Percentiles rank a stretch among this genome's conserved stretches.
Evolutionary conservation across 2,888 invertebrate genomes (phyloP).

Genomic region (Dendrolimus pini): DNA sequence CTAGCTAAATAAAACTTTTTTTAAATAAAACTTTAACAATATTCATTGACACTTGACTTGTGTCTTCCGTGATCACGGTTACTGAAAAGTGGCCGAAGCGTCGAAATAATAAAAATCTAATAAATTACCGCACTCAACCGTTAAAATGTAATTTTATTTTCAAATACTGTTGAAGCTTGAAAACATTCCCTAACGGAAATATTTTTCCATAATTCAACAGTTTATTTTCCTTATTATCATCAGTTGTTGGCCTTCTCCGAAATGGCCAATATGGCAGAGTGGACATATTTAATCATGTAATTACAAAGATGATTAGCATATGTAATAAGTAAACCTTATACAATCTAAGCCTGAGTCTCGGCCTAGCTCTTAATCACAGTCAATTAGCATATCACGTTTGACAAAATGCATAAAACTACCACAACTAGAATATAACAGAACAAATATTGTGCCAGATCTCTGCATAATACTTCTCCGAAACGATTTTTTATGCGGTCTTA

Average conservation of each 20-base stretch:
- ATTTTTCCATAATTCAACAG: too few relatives aligned
- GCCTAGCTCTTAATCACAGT: not conserved
- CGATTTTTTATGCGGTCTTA: not conserved
- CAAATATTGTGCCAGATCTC: constrained; percentile 17
- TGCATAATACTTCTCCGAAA: not conserved
- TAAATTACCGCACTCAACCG: too few relatives aligned
- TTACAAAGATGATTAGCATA: not conserved
- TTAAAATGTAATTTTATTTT: too few relatives aligned
- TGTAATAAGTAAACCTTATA: not conserved
- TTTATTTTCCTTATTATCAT: not conserved
- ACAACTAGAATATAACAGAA: constrained; percentile 19
- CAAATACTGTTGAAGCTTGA: too few relatives aligned
- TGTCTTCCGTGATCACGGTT: too few relatives aligned
- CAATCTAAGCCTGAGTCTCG: too few relatives aligned
- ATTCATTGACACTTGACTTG: too few relatives aligned
- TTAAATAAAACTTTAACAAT: too few relatives aligned
- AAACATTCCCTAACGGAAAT: too few relatives aligned
- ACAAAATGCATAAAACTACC: constrained; percentile 36
- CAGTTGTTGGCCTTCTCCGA: not conserved
- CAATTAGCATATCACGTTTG: constrained; percentile 44
- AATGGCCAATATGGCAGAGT: not conserved
- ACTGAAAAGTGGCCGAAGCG: too few relatives aligned
- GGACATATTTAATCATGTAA: not conserved
- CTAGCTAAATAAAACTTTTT: too few relatives aligned
- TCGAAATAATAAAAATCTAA: too few relatives aligned